phyloP scores from a whole-genome alignment of 2,113 vertebrate species.

The Machaerirhynchus nigripectus region DNA sequence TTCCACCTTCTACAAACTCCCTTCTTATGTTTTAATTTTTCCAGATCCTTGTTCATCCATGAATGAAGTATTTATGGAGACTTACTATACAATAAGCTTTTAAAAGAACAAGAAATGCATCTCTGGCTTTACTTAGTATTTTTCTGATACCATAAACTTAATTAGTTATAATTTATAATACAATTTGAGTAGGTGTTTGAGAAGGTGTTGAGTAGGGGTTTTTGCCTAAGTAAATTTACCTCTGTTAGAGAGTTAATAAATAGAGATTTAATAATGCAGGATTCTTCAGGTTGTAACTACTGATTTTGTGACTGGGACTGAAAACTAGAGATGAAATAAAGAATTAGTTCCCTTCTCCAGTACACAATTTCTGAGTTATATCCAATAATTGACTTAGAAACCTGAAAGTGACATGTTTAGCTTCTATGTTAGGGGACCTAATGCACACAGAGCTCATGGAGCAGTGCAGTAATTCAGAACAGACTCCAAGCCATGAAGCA shows the following conservation, averaged over 20 bases:
- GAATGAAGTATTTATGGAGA: constrained; percentile 2
- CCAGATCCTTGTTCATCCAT: background rate
- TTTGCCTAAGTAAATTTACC: background rate
- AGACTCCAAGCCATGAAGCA: background rate
- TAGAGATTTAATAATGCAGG: background rate
- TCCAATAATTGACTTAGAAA: background rate
- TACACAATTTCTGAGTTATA: constrained; percentile 2
- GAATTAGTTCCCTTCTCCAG: background rate
- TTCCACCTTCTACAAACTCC: background rate
- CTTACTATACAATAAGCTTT: background rate
- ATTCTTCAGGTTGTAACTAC: background rate
- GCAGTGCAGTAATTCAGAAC: background rate
- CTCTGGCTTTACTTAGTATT: constrained; percentile 9
- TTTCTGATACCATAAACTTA: background rate
- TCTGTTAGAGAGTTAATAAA: background rate
- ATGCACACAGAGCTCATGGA: background rate
- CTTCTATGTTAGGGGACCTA: background rate
- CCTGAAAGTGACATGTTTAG: background rate
- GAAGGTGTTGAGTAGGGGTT: background rate
- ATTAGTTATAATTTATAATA: background rate
- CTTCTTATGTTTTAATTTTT: background rate
- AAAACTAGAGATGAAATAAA: constrained; percentile 26
- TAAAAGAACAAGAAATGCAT: background rate
- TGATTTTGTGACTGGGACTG: background rate
- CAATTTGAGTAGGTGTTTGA: background rate